Evolutionary conservation across 2,888 invertebrate species (phyloP), one percentile per base, ranked within the genome.

Genomic region (Drosophila recens): DNA sequence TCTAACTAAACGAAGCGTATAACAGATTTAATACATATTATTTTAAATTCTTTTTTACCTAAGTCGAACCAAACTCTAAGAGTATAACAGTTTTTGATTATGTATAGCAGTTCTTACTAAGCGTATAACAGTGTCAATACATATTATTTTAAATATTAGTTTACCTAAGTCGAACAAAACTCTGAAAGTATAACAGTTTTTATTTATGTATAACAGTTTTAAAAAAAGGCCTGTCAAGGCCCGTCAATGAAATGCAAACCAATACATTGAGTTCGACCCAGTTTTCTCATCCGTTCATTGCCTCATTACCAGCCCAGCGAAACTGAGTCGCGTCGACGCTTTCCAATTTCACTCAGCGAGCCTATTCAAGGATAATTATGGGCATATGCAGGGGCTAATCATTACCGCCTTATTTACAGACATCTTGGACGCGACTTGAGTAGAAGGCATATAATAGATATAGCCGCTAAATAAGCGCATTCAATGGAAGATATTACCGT

Each of bases 361-460:
- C n/a, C 65, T 36, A 49, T 70, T 67, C 72, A 77, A 71, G 80
- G 66, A 75, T 77, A 75, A 77, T 77, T 67, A 75, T 58, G 52
- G 61, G 45, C 33, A 34, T 49, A 57, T 49, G 20, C 59, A 36
- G 49, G 11, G 57, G 63, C 77, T 75, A 82, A 81, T 84, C 87
- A 89, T 54, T 82, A 72, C 27, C 46, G 87, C 36, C 48, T 64
- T 84, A 85, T 84, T 84, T 84, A 87, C 86, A 76, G 85, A 74
- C 87, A 76, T 89, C 89, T 89, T 71, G 52, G 43, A n/a, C 49
- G 8, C 59, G 51, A 36, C 51, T 51, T 51, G 13, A 51, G 34
- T 51, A 13, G n/a, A 38, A 27, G 20, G 30, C 13, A 42, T 48
- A 64, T 27, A n/a, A 52, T 30, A 15, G 20, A 4, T 48, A 33